phyloP scores from a whole-genome alignment of 2,888 invertebrate species.

The Dicyrtomina minuta region DNA sequence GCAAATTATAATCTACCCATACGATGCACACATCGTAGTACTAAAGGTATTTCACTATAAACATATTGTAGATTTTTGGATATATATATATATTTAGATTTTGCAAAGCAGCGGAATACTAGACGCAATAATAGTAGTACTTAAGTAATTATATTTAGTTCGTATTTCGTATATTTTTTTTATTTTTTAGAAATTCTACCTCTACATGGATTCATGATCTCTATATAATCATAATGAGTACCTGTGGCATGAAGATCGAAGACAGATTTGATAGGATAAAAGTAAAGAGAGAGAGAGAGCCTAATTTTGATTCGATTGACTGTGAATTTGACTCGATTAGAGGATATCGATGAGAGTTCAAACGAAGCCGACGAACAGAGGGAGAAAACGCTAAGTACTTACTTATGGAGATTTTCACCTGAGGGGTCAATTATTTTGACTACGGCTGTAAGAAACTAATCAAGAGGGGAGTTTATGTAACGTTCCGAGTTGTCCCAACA shows the following conservation, averaged over 20 bases:
- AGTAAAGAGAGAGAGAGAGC: slow-evolving; percentile 20
- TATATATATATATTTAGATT: too few species aligned
- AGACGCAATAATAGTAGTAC: too few species aligned
- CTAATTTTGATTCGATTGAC: slow-evolving; percentile 52
- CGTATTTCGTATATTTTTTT: background rate
- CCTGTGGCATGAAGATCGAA: background rate
- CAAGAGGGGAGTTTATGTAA: slow-evolving; percentile 49
- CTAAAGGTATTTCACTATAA: too few species aligned
- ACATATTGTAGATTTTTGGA: too few species aligned
- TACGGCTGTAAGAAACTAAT: slow-evolving; percentile 51
- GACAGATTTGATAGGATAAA: background rate
- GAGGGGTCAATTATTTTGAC: slow-evolving; percentile 53
- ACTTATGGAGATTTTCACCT: slow-evolving; percentile 49
- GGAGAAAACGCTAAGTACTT: slow-evolving; percentile 49
- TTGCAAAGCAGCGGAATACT: too few species aligned
- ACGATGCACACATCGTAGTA: too few species aligned
- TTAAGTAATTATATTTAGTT: too few species aligned
- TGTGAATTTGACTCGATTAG: slow-evolving; percentile 50
- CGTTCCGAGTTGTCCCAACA: background rate
- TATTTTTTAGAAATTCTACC: background rate
- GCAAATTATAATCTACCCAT: too few species aligned
- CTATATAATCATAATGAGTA: too few species aligned
- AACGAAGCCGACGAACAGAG: slow-evolving; percentile 45
- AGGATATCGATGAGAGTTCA: slow-evolving; percentile 47
- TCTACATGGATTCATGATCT: background rate